Evolutionary conservation across 2,888 invertebrate species (phyloP), one percentile per base, ranked within the genome.

Genomic region (Xylota sylvarum): DNA sequence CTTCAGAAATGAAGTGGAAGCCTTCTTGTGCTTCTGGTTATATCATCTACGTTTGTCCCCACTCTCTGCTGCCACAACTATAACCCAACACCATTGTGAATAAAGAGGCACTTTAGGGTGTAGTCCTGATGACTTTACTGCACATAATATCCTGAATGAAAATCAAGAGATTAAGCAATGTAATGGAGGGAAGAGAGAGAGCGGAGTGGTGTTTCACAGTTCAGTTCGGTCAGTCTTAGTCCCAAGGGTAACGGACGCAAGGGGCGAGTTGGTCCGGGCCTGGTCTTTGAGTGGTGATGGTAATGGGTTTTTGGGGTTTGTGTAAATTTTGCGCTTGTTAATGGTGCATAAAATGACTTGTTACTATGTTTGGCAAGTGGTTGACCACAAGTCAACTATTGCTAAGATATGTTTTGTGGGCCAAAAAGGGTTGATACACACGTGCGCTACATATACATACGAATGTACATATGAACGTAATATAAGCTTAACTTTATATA

Each of bases 281-380:
- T 56, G 37, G 55, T 43, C 69, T 64, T 58, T 58, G 52, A 86
- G 86, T 86, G 86, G 86, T 86, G 86, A 73, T 78, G 82, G 86
- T 86, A 86, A 86, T 86, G 86, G 86, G 77, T 73, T 86, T 86
- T 86, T 86, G 86, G 86, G 82, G 86, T 82, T 85, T 86, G 81
- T 86, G 82, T 86, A 86, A 86, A 86, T 86, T 86, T 82, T 86
- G 73, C 76, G 80, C 74, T 85, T 88, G 88, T 84, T 89, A 89
- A 89, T 89, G 89, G 88, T 86, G 87, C 88, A 88, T 88, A 84
- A 88, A 89, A 88, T 88, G 88, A 88, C 88, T 88, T 89, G 88
- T 88, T 88, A 89, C 85, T 82, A 76, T 82, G 85, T 88, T 89
- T 88, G 89, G 88, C 88, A 88, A 88, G 83, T 82, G 88, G 87